Base-by-base conservation (phyloP, 2,888 invertebrate genomes). In the Cerceris rybyensis region DNA sequence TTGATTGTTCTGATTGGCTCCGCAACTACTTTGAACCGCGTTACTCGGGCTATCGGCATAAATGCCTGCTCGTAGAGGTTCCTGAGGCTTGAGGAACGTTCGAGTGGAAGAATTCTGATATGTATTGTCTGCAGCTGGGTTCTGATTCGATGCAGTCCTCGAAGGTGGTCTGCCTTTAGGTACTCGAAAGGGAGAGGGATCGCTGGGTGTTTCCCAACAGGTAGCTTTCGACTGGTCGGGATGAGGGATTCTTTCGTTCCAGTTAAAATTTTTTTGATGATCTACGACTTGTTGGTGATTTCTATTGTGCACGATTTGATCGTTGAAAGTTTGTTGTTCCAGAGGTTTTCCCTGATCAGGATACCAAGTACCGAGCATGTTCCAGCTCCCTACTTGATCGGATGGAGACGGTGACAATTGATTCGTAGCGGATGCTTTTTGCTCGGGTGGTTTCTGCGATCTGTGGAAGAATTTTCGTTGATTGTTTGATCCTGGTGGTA, bases 161-260 rank as follows among this genome's bases (percentile, higher is more conserved):
- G 95, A 95, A 43, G 94, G 95, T 43, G 95, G 95, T 83, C 95
- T 93, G 0, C 95, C 95, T 91, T 94, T 95, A 1, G 95, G 95
- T 17, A 95, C 94, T 86, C 95, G 93, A 85, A 95, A 95, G 9
- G 95, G 93, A 4, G 94, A 93, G 60, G 94, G 94, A 79, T 94
- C 94, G 17, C 82, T 75, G 5, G 88, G 78, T 6, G 86, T 72
- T 81, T 91, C 90, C 87, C 90, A 90, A 8, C 79, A 79, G 68
- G 84, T 80, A 11, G 79, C 54, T 66, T 81, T 88, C 13, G 81
- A 55, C 17, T 82, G 75, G 6, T 88, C 88, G 6, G 82, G 39
- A n/a, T 82, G 83, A 9, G 75, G 46, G 39, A 76, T 16, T 64
- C 87, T 82, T 8, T 85, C 84, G 52, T 79, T 70, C 88, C 88